Conservation (phyloP, 2,888 invertebrate species). For the Eupithecia subumbrata region DNA sequence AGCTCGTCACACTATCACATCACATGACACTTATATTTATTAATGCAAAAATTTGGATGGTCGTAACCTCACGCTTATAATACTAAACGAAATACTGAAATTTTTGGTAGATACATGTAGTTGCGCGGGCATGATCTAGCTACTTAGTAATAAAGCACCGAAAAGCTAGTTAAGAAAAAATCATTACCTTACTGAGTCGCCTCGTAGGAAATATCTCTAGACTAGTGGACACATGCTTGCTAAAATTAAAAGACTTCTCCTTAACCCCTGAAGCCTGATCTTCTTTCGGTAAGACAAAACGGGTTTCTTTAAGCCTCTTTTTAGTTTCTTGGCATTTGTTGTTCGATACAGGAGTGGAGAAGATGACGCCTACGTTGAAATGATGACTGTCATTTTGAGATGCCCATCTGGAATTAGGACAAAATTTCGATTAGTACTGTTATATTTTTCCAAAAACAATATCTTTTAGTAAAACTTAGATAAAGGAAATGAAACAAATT, state of each 20-base stretch:
- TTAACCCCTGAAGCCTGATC: constrained; percentile 71
- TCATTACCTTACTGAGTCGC: constrained; percentile 71
- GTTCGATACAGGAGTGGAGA: constrained; percentile 89
- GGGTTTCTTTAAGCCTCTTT: constrained; percentile 82
- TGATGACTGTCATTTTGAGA: constrained; percentile 85
- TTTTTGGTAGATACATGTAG: too few species aligned
- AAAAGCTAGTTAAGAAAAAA: background rate
- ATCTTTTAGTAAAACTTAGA: too few species aligned
- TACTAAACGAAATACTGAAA: too few species aligned
- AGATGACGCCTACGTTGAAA: constrained; percentile 87
- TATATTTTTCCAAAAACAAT: too few species aligned
- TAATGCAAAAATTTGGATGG: too few species aligned
- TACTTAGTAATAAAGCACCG: background rate
- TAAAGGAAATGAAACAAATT: too few species aligned
- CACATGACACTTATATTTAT: too few species aligned
- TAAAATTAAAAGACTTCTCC: constrained; percentile 70
- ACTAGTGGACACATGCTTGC: constrained; percentile 78
- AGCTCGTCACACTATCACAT: too few species aligned
- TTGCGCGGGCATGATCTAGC: background rate
- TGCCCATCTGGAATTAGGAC: constrained; percentile 71
- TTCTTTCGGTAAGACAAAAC: constrained; percentile 85
- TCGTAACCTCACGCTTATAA: too few species aligned
- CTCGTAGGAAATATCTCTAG: constrained; percentile 81
- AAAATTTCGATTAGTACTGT: background rate
- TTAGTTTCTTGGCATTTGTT: constrained; percentile 69